Evolutionary conservation across 2,888 invertebrate species (phyloP).

Genomic region (Muscina levida): DNA sequence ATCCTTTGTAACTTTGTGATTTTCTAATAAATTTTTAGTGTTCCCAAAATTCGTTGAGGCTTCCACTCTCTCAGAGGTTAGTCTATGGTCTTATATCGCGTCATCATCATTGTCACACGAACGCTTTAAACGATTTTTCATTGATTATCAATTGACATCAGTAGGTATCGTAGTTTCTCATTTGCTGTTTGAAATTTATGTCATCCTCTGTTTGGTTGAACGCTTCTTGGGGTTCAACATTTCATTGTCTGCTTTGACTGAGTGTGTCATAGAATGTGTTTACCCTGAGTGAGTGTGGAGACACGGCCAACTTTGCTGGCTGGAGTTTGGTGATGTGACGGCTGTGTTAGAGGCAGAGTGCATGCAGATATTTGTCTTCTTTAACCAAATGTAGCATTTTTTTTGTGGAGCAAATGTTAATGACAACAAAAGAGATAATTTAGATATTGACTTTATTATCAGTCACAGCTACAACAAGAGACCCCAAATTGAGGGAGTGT

Average conservation of each 20-base stretch:
- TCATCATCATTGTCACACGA: conserved; percentile 56
- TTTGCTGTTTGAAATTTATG: conserved; percentile 52
- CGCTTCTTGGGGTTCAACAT: conserved; percentile 31
- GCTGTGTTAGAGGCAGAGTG: background rate
- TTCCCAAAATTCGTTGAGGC: too few species aligned
- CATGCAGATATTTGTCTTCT: conserved; percentile 22
- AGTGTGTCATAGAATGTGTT: background rate
- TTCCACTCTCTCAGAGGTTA: too few species aligned
- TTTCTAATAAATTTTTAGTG: too few species aligned
- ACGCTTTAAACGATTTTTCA: conserved; percentile 49
- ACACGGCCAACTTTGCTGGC: too few species aligned
- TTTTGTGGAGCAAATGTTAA: conserved; percentile 56
- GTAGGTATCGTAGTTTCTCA: background rate
- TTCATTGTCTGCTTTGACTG: conserved; percentile 18
- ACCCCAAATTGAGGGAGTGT: conserved; percentile 52
- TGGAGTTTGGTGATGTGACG: too few species aligned
- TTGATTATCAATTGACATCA: conserved; percentile 60
- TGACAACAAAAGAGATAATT: conserved; percentile 58
- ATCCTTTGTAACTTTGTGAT: too few species aligned
- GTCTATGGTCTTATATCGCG: conserved; percentile 43
- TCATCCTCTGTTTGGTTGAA: conserved; percentile 56
- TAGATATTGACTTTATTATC: conserved; percentile 64
- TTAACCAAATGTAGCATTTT: conserved; percentile 20
- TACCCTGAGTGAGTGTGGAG: background rate
- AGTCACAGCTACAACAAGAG: conserved; percentile 47